Evolutionary conservation across 2,888 invertebrate species (phyloP).

Genomic region (Luperina nickerlii): DNA sequence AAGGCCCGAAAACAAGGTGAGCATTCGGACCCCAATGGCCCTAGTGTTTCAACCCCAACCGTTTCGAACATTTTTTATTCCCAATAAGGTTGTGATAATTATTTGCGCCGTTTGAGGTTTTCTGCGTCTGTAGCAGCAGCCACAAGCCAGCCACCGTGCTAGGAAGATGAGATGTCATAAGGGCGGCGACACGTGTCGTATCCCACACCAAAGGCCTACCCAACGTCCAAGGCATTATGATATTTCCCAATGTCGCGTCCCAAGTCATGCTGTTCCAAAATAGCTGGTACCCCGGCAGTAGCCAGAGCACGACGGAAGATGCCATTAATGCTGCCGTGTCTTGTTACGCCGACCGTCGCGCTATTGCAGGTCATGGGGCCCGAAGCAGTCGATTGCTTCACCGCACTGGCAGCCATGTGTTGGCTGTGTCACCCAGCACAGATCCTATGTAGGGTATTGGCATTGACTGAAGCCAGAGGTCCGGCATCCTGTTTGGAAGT

Average conservation of each 20-base stretch:
- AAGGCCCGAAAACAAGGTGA: background rate
- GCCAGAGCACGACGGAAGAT: background rate
- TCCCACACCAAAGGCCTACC: background rate
- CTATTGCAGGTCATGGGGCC: background rate
- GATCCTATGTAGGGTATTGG: background rate
- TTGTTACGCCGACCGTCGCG: background rate
- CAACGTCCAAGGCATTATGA: background rate
- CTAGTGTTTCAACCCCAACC: background rate
- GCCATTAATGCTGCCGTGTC: background rate
- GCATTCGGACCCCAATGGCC: background rate
- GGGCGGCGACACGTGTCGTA: background rate
- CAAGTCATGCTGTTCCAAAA: background rate
- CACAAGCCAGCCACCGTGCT: background rate
- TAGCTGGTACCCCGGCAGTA: background rate
- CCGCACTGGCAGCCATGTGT: background rate
- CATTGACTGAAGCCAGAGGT: background rate
- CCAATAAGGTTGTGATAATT: background rate
- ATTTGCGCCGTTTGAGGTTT: background rate
- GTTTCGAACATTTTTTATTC: background rate
- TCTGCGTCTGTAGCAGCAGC: background rate
- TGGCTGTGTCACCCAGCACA: background rate
- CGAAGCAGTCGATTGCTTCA: no score
- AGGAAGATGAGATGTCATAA: background rate
- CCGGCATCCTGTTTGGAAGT: background rate
- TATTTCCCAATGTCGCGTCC: background rate